Conservation (phyloP, 2,888 invertebrate species). For the Drosophila tanythrix region DNA sequence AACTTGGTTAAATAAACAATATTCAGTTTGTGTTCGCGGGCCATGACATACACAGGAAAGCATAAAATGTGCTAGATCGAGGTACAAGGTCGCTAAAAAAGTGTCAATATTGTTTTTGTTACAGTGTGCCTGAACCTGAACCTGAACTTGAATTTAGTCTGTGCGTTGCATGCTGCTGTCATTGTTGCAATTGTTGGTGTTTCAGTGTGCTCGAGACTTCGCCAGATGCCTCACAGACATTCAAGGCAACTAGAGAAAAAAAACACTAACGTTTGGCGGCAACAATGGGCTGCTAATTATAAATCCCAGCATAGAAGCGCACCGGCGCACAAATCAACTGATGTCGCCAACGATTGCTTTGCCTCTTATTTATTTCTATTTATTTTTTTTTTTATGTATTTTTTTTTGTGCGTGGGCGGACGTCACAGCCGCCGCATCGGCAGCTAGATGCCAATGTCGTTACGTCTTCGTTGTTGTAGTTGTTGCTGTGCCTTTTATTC, state of each 20-base stretch:
- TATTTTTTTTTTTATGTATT: constrained; percentile 14
- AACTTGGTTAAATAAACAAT: constrained; percentile 50
- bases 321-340: constrained; percentile 58
- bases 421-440: constrained; percentile 53
- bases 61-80: constrained; percentile 42
- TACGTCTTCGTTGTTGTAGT: constrained; percentile 52
- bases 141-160: constrained; percentile 60
- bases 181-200: constrained; percentile 43
- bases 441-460: constrained; percentile 73
- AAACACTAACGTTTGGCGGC: constrained; percentile 64
- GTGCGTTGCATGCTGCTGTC: constrained; percentile 30
- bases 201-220: constrained; percentile 25
- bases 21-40: constrained; percentile 38
- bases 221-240: constrained; percentile 37
- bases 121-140: constrained; percentile 46
- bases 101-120: constrained; percentile 28
- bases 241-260: constrained; percentile 57
- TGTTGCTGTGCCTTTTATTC: constrained; percentile 7
- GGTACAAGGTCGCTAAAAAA: constrained; percentile 44
- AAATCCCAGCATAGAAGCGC: constrained; percentile 71
- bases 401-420: constrained; percentile 58
- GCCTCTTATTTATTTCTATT: constrained; percentile 32
- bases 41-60: constrained; percentile 21
- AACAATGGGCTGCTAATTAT: constrained; percentile 76
- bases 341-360: constrained; percentile 50